Base-by-base conservation (phyloP, 2,797 vertebrate species). In the Rhadinocentrus ornatus region DNA sequence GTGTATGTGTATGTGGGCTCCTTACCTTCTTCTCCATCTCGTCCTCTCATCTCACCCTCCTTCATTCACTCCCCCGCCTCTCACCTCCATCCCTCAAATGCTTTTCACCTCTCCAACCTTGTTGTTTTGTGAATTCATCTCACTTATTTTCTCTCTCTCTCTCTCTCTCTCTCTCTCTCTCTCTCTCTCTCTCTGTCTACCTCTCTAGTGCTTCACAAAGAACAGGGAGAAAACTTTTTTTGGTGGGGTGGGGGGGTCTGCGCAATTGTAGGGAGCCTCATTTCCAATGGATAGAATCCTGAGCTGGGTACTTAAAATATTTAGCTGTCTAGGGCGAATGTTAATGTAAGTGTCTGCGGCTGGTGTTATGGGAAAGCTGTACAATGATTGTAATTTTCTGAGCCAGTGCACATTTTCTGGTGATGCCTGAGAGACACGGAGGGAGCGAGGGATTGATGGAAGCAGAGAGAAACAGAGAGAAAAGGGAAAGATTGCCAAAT, bases 251-350 rank as follows among this genome's bases (percentile, higher is more conserved):
- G 24, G 1, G 16, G 18, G 11, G 9, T 16, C n/a, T n/a, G n/a
- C n/a, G n/a, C n/a, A n/a, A n/a, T n/a, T 22, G 11, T 20, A 39
- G 55, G 57, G 86, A 86, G 87, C 83, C 90, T 92, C 87, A 85
- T 93, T 94, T 94, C 89, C 89, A 92, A 89, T 93, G 93, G 95
- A 94, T 94, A 91, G 88, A 93, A 94, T 93, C 93, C 94, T 94
- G 82, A 82, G 74, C 81, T 44, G 71, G 77, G 93, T 95, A 94
- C 94, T 96, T 97, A 94, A 96, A 97, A 97, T 97, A 96, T 97
- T 96, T 96, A 96, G 94, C 94, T 95, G 95, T 97, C 96, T 97
- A 92, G 95, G 80, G 52, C 91, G 90, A 95, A 99, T 96, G 96
- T 95, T 96, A 97, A 98, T 97, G 95, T 96, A 94, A 95, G 94